phyloP scores from a whole-genome alignment of 2,113 vertebrate genomes.

The Taxidea taxus region DNA sequence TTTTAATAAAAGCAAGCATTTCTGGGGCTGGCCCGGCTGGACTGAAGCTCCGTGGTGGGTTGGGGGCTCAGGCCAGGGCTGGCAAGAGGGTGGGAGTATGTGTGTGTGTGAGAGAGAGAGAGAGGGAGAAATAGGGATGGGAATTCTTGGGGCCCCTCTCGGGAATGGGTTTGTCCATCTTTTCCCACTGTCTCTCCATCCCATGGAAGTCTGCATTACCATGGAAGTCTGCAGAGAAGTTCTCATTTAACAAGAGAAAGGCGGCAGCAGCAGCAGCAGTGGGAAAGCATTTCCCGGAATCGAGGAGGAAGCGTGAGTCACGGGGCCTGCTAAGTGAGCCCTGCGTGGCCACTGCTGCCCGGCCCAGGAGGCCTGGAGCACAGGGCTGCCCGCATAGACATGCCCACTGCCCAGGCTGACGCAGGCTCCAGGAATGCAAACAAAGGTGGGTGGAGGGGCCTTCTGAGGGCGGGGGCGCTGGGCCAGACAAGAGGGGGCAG shows the following conservation, averaged over 20 bases:
- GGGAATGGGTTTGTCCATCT: slow-evolving; percentile 52
- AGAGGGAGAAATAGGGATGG: not conserved
- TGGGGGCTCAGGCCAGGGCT: slow-evolving; percentile 41
- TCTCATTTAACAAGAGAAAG: slow-evolving; percentile 72
- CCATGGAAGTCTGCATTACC: slow-evolving; percentile 78
- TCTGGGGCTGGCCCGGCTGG: slow-evolving; percentile 82
- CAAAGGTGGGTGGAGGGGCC: slow-evolving; percentile 45
- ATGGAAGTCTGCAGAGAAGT: slow-evolving; percentile 60
- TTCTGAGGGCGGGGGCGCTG: not conserved
- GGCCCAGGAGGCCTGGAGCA: not conserved
- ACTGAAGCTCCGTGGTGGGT: slow-evolving; percentile 48
- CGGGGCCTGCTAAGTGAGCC: slow-evolving; percentile 3
- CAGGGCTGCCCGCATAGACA: not conserved
- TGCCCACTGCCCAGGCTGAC: slow-evolving; percentile 41
- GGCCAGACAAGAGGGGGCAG: slow-evolving; percentile 45
- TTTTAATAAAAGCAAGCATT: slow-evolving; percentile 90
- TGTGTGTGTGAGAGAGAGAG: not conserved
- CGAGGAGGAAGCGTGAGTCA: slow-evolving; percentile 82
- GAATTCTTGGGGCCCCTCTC: slow-evolving; percentile 61
- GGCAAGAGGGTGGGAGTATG: not conserved
- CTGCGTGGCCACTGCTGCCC: slow-evolving; percentile 39
- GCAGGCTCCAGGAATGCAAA: slow-evolving; percentile 45
- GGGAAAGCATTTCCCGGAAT: slow-evolving; percentile 80
- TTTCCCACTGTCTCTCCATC: slow-evolving; percentile 67
- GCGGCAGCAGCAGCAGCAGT: not conserved